Evolutionary conservation across 1,140 invertebrate genomes (phyloP), one percentile per base, ranked within the genome.

Genomic region (Cotesia glomerata): DNA sequence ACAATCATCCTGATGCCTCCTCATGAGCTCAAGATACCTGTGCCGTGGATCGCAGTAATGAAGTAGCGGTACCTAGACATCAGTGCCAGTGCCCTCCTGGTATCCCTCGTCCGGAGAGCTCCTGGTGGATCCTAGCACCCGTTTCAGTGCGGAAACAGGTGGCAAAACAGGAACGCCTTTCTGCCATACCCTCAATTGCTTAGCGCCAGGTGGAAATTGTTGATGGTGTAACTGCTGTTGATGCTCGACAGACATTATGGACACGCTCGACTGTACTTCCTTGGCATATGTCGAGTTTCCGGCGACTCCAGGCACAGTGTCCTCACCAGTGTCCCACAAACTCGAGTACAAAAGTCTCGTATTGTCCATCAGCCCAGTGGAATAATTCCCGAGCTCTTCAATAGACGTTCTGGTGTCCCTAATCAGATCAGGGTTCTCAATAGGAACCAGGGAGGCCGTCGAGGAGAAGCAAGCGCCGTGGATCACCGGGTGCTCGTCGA

Each of bases 51-150:
- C 79, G 77, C 78, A 80, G 79, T 84, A 83, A 82, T 83, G 83
- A 84, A 85, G 79, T 59, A 82, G 80, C 79, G 81, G 79, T 78
- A 82, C 81, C 90, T 90, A 97, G 81, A 97, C 95, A 85, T 97
- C 95, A 18, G 95, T 96, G 54, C 94, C 95, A 83, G 94, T 95
- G 73, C 94, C 94, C 87, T 97, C 95, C 82, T 96, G 95, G 80
- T 95, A 97, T 14, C 95, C 94, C 84, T 97, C 95, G 80, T 97
- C 95, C 14, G 94, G 93, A 1, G 94, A 94, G 83, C 94, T 95
- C 78, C 94, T 90, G 73, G 92, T 94, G 13, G 85, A 87, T 76
- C 92, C 93, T 2, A 95, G 89, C 9, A 93, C 94, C 64, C 93
- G 91, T 81, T 95, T 95, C 32, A 91, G 89, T 75, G 89, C 94